phyloP scores from a whole-genome alignment of 1,140 invertebrate genomes.

The Halictus rubicundus region DNA sequence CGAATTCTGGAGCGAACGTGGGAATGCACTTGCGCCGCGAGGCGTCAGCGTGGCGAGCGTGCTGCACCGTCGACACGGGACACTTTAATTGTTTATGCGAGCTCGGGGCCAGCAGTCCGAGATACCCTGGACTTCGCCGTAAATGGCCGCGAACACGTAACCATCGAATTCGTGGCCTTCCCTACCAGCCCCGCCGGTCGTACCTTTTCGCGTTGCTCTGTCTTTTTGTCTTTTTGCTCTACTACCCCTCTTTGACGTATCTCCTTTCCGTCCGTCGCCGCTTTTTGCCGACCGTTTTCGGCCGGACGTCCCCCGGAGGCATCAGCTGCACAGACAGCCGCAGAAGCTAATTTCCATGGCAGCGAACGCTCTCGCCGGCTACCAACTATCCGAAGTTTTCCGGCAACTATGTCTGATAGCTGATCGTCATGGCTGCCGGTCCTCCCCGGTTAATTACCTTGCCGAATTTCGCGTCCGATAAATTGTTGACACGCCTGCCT shows the following conservation, averaged over 20 bases:
- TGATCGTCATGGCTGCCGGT: neutral
- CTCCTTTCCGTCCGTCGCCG: conserved; percentile 10
- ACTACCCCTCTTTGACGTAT: neutral
- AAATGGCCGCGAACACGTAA: neutral
- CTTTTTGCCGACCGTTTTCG: neutral
- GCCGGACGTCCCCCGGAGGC: conserved; percentile 11
- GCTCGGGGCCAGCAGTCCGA: neutral
- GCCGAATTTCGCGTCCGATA: conserved; percentile 10
- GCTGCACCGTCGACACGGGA: neutral
- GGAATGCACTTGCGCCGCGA: too few species aligned
- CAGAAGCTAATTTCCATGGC: conserved; percentile 30
- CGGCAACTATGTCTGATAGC: conserved; percentile 29
- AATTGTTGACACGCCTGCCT: neutral
- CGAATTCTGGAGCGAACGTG: too few species aligned
- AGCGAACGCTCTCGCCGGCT: neutral
- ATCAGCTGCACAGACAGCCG: conserved; percentile 9
- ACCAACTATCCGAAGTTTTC: conserved; percentile 25
- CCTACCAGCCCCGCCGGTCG: too few species aligned
- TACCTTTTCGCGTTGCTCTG: neutral
- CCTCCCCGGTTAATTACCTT: conserved; percentile 13
- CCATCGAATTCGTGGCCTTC: neutral
- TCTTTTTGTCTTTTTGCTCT: neutral
- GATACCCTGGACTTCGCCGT: neutral
- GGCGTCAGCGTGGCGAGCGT: too few species aligned
- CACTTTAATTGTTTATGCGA: conserved; percentile 32